phyloP scores from a whole-genome alignment of 2,113 vertebrate genomes.

The Leptobrachium leishanense region DNA sequence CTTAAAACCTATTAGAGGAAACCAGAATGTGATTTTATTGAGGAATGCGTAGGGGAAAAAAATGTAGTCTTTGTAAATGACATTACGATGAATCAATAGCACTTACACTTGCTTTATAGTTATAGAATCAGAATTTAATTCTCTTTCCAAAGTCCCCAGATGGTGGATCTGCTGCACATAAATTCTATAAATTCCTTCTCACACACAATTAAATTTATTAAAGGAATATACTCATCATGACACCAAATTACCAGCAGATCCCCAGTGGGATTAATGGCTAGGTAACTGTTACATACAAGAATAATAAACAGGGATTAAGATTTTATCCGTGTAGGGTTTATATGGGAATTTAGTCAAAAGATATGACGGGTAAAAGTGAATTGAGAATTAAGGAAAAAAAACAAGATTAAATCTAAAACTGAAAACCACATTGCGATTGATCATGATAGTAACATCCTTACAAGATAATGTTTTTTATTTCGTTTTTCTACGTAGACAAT shows the following conservation, averaged over 20 bases:
- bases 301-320: conserved; percentile 2
- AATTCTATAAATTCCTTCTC: conserved; percentile 26
- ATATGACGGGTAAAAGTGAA: too few species aligned
- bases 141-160: background rate
- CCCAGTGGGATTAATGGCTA: background rate
- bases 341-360: background rate
- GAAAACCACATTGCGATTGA: too few species aligned
- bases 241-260: conserved; percentile 7
- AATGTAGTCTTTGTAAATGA: conserved; percentile 35
- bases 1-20: conserved; percentile 23
- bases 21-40: conserved; percentile 2
- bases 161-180: background rate
- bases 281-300: background rate
- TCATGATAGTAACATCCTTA: too few species aligned
- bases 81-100: conserved; percentile 42
- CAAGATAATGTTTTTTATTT: too few species aligned
- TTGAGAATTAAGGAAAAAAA: too few species aligned
- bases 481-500: too few species aligned
- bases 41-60: conserved; percentile 7
- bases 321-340: background rate
- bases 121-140: conserved; percentile 28
- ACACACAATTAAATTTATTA: conserved; percentile 21
- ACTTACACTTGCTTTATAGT: conserved; percentile 4
- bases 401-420: too few species aligned
- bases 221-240: conserved; percentile 27